Conservation (phyloP, 2,888 invertebrate genomes). For the Melangyna quadrimaculata region DNA sequence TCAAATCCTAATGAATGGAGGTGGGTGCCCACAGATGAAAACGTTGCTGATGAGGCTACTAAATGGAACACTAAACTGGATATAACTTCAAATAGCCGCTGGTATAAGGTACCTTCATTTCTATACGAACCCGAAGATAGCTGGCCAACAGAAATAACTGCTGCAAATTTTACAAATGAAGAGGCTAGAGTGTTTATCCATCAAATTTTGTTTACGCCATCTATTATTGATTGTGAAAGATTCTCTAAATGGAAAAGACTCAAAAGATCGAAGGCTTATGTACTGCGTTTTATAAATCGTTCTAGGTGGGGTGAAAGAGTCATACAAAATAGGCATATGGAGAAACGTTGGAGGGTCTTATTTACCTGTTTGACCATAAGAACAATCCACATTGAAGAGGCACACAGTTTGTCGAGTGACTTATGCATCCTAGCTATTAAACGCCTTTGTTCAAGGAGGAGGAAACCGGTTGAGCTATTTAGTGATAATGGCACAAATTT, state of each 20-base stretch:
- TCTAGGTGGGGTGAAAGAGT: neutral
- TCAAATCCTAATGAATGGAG: neutral
- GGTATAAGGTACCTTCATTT: neutral
- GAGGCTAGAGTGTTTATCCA: neutral
- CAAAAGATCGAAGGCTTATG: neutral
- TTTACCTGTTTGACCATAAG: slow-evolving; percentile 51
- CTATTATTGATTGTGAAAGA: neutral
- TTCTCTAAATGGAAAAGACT: slow-evolving; percentile 1
- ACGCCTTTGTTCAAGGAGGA: slow-evolving; percentile 47
- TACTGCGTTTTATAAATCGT: neutral
- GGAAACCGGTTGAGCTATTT: slow-evolving; percentile 4
- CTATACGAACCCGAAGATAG: neutral
- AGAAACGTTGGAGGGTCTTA: slow-evolving; percentile 43
- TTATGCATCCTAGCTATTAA: slow-evolving; percentile 51
- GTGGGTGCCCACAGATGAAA: slow-evolving; percentile 10
- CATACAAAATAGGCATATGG: neutral
- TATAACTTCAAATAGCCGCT: neutral
- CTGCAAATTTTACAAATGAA: neutral
- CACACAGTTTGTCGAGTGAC: slow-evolving; percentile 34
- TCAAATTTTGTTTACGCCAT: neutral
- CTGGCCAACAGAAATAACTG: neutral
- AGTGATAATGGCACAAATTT: slow-evolving; percentile 61
- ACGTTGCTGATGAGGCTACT: slow-evolving; percentile 37
- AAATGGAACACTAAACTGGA: neutral
- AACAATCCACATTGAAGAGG: slow-evolving; percentile 34